A percentile compares a stretch with the other conserved stretches of the same genome.
These are phyloP conservation scores for Oeneis ivallda DNA, from an alignment of 2,888 invertebrate genomes.

Conservation along the genomic window DNA sequence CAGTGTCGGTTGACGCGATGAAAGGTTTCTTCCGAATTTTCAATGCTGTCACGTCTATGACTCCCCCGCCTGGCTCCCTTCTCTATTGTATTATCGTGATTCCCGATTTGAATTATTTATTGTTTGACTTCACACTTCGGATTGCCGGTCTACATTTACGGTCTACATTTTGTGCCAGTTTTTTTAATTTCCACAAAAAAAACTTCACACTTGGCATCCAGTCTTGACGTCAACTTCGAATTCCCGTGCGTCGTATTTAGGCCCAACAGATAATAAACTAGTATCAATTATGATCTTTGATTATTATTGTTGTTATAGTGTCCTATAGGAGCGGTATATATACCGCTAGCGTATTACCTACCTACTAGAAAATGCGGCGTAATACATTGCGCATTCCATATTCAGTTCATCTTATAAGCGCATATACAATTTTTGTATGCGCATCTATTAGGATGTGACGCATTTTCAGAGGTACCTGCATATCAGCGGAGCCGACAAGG, in stretches of 20 bases:
- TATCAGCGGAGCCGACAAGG: neutral
- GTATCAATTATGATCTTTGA: too few species aligned
- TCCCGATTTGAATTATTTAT: slow-evolving; percentile 79
- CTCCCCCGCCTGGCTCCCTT: slow-evolving; percentile 47
- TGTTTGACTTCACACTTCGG: slow-evolving; percentile 69
- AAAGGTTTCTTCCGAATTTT: slow-evolving; percentile 75
- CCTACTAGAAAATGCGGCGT: slow-evolving; percentile 39
- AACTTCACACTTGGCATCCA: too few species aligned
- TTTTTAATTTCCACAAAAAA: neutral
- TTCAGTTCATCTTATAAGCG: slow-evolving; percentile 62
- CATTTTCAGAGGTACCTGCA: slow-evolving; percentile 24
- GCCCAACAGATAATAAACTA: too few species aligned
- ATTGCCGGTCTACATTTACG: neutral
- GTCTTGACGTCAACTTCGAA: too few species aligned
- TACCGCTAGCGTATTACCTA: too few species aligned
- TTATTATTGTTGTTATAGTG: too few species aligned
- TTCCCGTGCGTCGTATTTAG: too few species aligned
- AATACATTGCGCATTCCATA: slow-evolving; percentile 45
- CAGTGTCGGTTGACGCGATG: slow-evolving; percentile 77
- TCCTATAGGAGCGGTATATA: too few species aligned
- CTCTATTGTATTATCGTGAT: slow-evolving; percentile 72
- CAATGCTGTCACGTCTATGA: slow-evolving; percentile 71
- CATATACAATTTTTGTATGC: slow-evolving; percentile 67
- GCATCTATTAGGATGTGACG: slow-evolving; percentile 55
- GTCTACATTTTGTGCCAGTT: neutral